phyloP scores from a whole-genome alignment of 2,888 invertebrate genomes.

The Papilio protenor region DNA sequence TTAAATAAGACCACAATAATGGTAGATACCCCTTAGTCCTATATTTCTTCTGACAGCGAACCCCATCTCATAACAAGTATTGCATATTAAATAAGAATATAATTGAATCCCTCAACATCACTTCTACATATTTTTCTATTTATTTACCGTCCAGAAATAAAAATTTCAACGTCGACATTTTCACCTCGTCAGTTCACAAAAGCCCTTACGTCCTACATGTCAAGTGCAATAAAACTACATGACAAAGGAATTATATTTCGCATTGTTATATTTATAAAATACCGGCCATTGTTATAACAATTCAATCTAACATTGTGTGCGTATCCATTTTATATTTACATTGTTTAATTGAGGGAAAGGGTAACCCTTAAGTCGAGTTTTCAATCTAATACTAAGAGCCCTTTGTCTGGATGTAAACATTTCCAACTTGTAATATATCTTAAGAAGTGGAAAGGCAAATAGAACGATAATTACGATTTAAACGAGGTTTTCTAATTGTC shows the following conservation, averaged over 20 bases:
- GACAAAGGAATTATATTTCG: conserved; percentile 19
- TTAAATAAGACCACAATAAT: too few relatives aligned
- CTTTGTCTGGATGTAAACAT: conserved; percentile 1
- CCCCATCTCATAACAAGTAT: too few relatives aligned
- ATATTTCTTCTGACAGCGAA: too few relatives aligned
- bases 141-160: background rate
- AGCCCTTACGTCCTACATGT: conserved; percentile 30
- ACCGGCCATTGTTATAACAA: background rate
- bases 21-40: too few relatives aligned
- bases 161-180: conserved; percentile 16
- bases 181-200: conserved; percentile 27
- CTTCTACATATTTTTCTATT: background rate
- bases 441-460: background rate
- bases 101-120: background rate
- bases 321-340: background rate
- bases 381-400: background rate
- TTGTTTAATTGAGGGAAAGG: background rate
- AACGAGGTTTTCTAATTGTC: background rate
- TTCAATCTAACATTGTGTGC: background rate
- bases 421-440: background rate
- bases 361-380: background rate
- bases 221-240: conserved; percentile 27
- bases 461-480: too few relatives aligned
- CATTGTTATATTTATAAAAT: conserved; percentile 10
- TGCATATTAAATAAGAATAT: background rate